Evolutionary conservation across 2,888 invertebrate genomes (phyloP).

Genomic region (Bedellia somnulentella): DNA sequence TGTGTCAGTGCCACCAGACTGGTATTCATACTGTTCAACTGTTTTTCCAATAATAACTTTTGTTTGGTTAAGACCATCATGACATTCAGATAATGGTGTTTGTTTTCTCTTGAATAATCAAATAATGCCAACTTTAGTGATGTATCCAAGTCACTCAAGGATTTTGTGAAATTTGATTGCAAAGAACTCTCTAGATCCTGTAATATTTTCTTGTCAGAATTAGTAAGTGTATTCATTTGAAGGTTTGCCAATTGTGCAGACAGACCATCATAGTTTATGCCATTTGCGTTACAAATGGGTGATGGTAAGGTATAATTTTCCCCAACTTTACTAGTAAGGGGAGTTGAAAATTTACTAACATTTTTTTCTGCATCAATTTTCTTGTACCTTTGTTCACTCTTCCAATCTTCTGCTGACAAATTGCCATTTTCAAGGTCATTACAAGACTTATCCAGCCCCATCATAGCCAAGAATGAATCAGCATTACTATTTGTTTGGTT

Average conservation of each 20-base stretch:
- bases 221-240: slow-evolving; percentile 16
- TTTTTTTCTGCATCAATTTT: slow-evolving; percentile 32
- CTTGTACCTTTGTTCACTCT: slow-evolving; percentile 24
- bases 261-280: slow-evolving; percentile 18
- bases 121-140: slow-evolving; percentile 34
- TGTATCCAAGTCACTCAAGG: slow-evolving; percentile 39
- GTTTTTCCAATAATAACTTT: slow-evolving; percentile 44
- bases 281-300: slow-evolving; percentile 24
- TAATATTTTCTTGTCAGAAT: slow-evolving; percentile 17
- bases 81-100: slow-evolving; percentile 44
- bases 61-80: slow-evolving; percentile 54
- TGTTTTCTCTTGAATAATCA: slow-evolving; percentile 41
- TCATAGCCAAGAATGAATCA: slow-evolving; percentile 44
- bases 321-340: slow-evolving; percentile 22
- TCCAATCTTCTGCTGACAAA: slow-evolving; percentile 26
- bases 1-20: slow-evolving; percentile 12
- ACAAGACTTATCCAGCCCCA: slow-evolving; percentile 40
- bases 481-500: slow-evolving; percentile 20
- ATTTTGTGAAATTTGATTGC: too few relatives aligned
- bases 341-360: slow-evolving; percentile 43
- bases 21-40: slow-evolving; percentile 27
- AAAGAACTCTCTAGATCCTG: neutral
- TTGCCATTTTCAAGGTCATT: slow-evolving; percentile 26
- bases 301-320: slow-evolving; percentile 32
- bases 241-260: slow-evolving; percentile 12